phyloP scores from a whole-genome alignment of 2,113 vertebrate genomes.

The Amblyornis subalaris region DNA sequence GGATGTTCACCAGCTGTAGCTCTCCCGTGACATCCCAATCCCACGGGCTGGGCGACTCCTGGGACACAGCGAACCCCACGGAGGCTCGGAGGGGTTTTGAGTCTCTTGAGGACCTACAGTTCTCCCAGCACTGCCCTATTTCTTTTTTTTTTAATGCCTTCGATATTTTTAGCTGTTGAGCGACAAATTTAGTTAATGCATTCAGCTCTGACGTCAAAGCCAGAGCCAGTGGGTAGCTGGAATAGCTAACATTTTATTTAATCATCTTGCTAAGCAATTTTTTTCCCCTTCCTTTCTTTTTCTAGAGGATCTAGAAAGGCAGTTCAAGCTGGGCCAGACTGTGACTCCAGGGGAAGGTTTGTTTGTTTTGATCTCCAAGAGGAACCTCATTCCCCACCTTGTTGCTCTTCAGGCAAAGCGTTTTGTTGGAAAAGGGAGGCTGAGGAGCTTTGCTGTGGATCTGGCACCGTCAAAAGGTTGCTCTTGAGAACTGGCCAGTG shows the following conservation, averaged over 20 bases:
- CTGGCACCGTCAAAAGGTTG: neutral
- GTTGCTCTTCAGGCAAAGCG: neutral
- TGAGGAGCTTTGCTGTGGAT: neutral
- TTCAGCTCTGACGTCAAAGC: conserved; percentile 68
- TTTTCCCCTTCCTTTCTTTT: neutral
- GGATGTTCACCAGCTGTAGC: neutral
- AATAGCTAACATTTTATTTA: conserved; percentile 69
- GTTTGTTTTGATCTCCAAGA: conserved; percentile 20
- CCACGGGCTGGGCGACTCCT: neutral
- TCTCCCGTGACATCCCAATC: neutral
- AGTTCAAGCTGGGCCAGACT: neutral
- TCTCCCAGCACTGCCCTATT: conserved; percentile 34
- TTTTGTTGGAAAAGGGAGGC: neutral
- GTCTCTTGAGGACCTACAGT: conserved; percentile 18
- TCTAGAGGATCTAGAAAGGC: conserved; percentile 9
- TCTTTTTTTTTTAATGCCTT: conserved; percentile 53
- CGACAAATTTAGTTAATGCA: conserved; percentile 70
- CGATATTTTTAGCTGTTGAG: conserved; percentile 64
- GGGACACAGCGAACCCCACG: neutral
- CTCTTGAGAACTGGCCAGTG: neutral
- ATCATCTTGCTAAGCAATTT: conserved; percentile 64
- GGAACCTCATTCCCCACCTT: neutral
- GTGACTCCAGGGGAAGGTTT: neutral
- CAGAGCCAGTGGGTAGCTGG: conserved; percentile 66
- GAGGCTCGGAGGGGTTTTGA: neutral